Conservation (phyloP, 2,888 invertebrate species). For the Chrysodeixis includens region DNA sequence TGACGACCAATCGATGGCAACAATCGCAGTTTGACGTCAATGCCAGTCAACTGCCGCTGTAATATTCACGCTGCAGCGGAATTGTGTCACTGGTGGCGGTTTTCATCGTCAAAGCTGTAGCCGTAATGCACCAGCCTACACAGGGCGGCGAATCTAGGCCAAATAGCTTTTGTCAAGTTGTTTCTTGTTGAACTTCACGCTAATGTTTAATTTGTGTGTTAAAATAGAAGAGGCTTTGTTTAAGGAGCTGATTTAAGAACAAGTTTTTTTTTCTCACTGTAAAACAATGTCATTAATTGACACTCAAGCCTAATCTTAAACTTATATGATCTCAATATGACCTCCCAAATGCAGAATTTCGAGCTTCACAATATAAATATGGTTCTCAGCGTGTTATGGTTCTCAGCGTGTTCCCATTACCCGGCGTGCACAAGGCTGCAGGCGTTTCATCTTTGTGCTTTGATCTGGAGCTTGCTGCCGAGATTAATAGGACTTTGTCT, state of each 20-base stretch:
- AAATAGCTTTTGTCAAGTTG: constrained; percentile 36
- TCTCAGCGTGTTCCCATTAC: constrained; percentile 54
- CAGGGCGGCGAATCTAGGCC: constrained; percentile 40
- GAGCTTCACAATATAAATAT: constrained; percentile 36
- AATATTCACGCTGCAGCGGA: constrained; percentile 34
- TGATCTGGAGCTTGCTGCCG: constrained; percentile 53
- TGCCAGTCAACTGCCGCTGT: constrained; percentile 16
- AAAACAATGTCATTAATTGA: too few relatives aligned
- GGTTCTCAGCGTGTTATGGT: constrained; percentile 45
- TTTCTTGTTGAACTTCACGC: background rate
- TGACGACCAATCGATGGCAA: constrained; percentile 47
- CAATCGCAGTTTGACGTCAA: constrained; percentile 46
- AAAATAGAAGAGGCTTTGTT: background rate
- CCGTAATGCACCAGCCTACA: background rate
- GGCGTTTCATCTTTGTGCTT: constrained; percentile 62
- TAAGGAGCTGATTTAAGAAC: background rate
- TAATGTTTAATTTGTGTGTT: background rate
- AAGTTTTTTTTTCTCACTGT: background rate
- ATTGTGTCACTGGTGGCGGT: constrained; percentile 39
- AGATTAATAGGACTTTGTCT: constrained; percentile 58
- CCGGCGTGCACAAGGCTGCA: constrained; percentile 50
- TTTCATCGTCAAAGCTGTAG: constrained; percentile 38
- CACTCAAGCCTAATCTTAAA: too few relatives aligned
- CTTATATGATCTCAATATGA: constrained; percentile 27
- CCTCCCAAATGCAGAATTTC: constrained; percentile 26